Evolutionary conservation across 2,888 invertebrate genomes (phyloP), one percentile per base, ranked within the genome.

Genomic region (Orchestes rusci): DNA sequence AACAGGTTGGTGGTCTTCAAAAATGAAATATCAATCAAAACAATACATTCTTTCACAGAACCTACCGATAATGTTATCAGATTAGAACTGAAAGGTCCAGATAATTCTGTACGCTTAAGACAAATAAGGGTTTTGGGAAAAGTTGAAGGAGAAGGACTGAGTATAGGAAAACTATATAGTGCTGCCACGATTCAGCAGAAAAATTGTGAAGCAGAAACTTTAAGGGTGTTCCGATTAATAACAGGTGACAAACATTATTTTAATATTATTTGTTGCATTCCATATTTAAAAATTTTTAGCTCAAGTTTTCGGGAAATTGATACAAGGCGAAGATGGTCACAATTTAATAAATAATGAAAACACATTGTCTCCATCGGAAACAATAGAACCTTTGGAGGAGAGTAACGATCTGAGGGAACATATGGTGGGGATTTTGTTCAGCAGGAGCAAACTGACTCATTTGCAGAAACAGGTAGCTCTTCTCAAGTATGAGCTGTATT

Each of bases 361-460:
- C 17, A 60, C 60, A 4, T 39, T 63, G 10, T 64, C 65, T 13
- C 57, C 59, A 4, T 63, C 58, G 46, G 69, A 69, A 42, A 13
- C 12, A 4, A 52, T 60, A 63, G 66, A 78, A 68, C 65, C 75
- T 58, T 49, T 67, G 31, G 68, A 68, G 53, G 69, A 70, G 48
- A 66, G 70, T 62, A 67, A 73, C 63, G 60, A 73, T 65, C 53
- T 96, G 4, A 80, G 93, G 31, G 95, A 95, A 62, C 95, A 95
- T 64, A 92, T 96, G 78, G 95, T 95, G 32, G 94, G 95, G 48
- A 95, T 96, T 58, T 72, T 96, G 34, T 96, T 95, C 68, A 91
- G 92, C 44, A 79, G 94, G 36, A 91, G 91, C 64, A 93, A 94
- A 66, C 72, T 96, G 16, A 93, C 93, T 0, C 88, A 92, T 58